Conservation (phyloP, 1,140 invertebrate species). For the Laodelphax striatellus region DNA sequence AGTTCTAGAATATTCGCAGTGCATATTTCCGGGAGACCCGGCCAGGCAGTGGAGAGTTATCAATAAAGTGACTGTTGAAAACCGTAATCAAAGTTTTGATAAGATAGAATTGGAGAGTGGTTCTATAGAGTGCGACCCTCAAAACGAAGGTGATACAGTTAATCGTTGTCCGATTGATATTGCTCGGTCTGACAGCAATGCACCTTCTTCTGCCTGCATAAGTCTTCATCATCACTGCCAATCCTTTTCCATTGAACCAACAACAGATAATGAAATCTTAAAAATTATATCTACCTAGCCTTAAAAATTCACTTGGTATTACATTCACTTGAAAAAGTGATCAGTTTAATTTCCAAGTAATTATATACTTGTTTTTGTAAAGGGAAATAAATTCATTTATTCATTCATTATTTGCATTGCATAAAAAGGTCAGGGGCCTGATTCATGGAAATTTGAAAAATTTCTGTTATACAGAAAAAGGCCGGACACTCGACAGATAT, state of each 20-base stretch:
- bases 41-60: constrained; percentile 4
- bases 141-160: neutral
- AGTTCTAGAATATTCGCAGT: too few species aligned
- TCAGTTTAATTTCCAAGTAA: too few species aligned
- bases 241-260: constrained; percentile 1
- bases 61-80: neutral
- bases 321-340: too few species aligned
- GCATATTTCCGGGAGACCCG: neutral
- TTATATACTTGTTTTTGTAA: too few species aligned
- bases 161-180: neutral
- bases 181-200: neutral
- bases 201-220: neutral
- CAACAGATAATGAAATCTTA: too few species aligned
- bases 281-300: neutral
- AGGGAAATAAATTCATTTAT: too few species aligned
- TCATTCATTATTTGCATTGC: too few species aligned
- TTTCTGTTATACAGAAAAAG: too few species aligned
- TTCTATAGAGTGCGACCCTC: neutral
- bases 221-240: neutral
- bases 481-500: too few species aligned
- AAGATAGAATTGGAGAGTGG: constrained; percentile 1
- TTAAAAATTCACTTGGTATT: too few species aligned
- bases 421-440: too few species aligned
- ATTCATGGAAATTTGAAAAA: too few species aligned
- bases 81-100: neutral